A percentile compares a stretch with the other conserved stretches of the same genome.
Evolutionary conservation across 2,113 vertebrate genomes (phyloP).

Genomic region (Poeciliopsis occidentalis): DNA sequence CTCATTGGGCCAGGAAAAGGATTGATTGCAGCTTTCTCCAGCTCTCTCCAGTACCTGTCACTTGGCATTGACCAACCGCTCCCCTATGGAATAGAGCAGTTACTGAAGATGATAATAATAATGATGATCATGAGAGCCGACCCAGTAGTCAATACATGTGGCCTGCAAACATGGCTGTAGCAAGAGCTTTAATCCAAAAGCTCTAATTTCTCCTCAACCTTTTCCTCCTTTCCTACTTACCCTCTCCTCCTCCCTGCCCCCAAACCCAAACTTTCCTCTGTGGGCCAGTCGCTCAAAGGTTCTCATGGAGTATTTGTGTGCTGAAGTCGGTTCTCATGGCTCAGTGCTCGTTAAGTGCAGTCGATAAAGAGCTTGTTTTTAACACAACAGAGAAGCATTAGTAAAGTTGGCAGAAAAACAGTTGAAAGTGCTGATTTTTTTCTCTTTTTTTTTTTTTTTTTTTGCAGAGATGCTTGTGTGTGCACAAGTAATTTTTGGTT

Average conservation of each 20-base stretch:
- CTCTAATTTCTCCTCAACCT: constrained; percentile 2
- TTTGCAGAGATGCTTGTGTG: constrained; percentile 4
- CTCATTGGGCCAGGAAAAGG: constrained; percentile 58
- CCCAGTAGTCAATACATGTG: constrained; percentile 49
- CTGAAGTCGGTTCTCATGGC: constrained; percentile 65
- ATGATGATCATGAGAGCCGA: constrained; percentile 49
- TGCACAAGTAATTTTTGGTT: constrained; percentile 50
- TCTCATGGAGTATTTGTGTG: constrained; percentile 59
- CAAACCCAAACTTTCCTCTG: no score
- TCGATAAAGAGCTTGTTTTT: constrained; percentile 72
- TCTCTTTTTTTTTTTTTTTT: background rate
- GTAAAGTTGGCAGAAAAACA: constrained; percentile 71
- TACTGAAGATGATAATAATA: constrained; percentile 67
- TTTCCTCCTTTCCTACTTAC: no score
- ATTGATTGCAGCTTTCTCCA: constrained; percentile 65
- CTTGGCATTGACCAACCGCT: constrained; percentile 63
- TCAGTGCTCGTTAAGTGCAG: constrained; percentile 52
- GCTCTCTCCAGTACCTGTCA: constrained; percentile 56
- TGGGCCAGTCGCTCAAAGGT: constrained; percentile 14
- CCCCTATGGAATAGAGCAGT: constrained; percentile 40
- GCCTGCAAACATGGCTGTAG: constrained; percentile 14
- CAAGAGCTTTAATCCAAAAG: constrained; percentile 9
- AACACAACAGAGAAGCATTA: constrained; percentile 67
- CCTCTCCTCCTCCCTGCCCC: no score
- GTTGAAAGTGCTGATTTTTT: constrained; percentile 58